Conservation (phyloP, 2,888 invertebrate genomes). For the Proisotoma minuta region DNA sequence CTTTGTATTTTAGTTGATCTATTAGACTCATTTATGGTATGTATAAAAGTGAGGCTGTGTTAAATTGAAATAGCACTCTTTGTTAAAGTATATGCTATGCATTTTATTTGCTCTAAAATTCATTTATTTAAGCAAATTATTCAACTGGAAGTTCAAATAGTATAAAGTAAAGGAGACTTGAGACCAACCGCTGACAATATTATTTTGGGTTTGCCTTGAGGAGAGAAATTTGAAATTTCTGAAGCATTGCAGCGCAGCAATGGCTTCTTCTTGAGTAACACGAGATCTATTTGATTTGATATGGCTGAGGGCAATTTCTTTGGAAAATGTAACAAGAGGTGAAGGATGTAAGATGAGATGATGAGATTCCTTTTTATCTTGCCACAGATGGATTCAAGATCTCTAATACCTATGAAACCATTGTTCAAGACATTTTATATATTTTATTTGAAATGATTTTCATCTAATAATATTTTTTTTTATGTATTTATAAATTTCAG, state of each 20-base stretch:
- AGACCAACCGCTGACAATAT: background rate
- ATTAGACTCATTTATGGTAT: too few relatives aligned
- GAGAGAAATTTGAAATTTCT: background rate
- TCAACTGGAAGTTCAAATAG: background rate
- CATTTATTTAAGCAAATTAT: conserved; percentile 11
- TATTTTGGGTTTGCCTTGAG: background rate
- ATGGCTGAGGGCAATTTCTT: background rate
- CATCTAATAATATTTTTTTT: background rate
- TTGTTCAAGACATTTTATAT: too few relatives aligned
- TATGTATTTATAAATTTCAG: conserved; percentile 48
- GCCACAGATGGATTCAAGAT: background rate
- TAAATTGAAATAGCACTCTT: too few relatives aligned
- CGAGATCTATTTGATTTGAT: background rate
- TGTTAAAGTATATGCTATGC: too few relatives aligned
- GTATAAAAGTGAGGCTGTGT: too few relatives aligned
- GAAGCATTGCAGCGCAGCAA: background rate
- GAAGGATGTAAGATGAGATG: background rate
- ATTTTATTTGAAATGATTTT: too few relatives aligned
- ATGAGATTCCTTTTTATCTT: background rate
- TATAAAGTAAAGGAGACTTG: background rate
- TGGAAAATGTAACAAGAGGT: background rate
- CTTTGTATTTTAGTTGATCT: too few relatives aligned
- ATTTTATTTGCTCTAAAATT: conserved; percentile 6
- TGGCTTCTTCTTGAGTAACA: background rate
- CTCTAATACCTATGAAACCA: too few relatives aligned